phyloP scores from a whole-genome alignment of 2,888 invertebrate species.

The Folsomia candida region DNA sequence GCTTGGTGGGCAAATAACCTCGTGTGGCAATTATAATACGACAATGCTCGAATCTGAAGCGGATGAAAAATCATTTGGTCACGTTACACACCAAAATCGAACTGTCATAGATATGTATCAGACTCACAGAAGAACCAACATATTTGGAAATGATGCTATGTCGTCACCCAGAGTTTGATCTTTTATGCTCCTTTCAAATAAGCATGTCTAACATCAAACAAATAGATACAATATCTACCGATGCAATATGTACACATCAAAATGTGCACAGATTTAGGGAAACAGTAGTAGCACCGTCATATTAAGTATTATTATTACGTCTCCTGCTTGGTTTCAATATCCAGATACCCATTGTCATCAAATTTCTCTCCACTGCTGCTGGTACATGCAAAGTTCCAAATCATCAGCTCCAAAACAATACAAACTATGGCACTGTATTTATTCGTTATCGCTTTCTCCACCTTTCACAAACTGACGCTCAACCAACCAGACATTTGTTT shows the following conservation, averaged over 20 bases:
- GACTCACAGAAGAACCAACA: not conserved
- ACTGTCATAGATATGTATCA: too few relatives aligned
- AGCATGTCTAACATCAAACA: not conserved
- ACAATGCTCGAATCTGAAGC: not conserved
- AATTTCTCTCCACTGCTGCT: not conserved
- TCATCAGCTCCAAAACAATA: too few relatives aligned
- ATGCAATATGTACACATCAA: not conserved
- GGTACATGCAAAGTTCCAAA: not conserved
- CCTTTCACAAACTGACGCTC: not conserved
- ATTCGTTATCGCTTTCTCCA: too few relatives aligned
- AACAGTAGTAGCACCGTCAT: not conserved
- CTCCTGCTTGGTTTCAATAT: not conserved
- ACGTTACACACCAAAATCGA: not conserved
- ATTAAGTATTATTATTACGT: not conserved
- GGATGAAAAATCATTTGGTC: not conserved
- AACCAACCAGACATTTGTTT: not conserved
- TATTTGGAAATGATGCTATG: not conserved
- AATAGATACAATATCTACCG: not conserved
- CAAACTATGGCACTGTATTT: too few relatives aligned
- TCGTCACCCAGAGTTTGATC: conserved; percentile 2
- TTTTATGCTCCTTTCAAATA: not conserved
- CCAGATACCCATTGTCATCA: not conserved
- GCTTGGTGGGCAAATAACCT: not conserved
- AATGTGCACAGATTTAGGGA: not conserved
- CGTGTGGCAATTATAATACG: not conserved